Evolutionary conservation across 2,113 vertebrate species (phyloP), one percentile per base, ranked within the genome.

Genomic region (Monopterus albus): DNA sequence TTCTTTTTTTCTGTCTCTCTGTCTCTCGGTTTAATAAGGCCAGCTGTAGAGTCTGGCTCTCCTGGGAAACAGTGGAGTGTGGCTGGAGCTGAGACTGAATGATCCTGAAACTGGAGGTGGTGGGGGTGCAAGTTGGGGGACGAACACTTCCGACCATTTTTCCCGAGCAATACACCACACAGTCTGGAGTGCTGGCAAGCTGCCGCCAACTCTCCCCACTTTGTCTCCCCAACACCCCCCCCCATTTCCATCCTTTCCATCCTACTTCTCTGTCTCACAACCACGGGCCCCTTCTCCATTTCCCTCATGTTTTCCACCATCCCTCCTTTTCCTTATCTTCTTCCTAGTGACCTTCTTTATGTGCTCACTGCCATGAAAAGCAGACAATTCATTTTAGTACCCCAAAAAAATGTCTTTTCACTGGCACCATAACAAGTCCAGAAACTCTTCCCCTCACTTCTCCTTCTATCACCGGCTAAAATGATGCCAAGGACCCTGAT

Each of bases 1-100:
- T 58, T 84, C 82, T 87, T 88, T 90, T 89, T 87, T 90, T 83
- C 80, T 90, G 80, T 89, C 84, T 66, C 82, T 75, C 86, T 78
- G 81, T 88, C 88, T 81, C 75, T 83, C 49, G 13, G 82, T 91
- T 91, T 90, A 91, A 91, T 90, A 89, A 87, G 85, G 87, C 86
- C 88, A 91, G 90, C 89, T 92, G 89, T 91, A 91, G 88, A 86
- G 84, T 85, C 87, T 86, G 85, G 77, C 78, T 83, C 90, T 88
- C 88, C 50, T 60, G 88, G 89, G 90, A 88, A 87, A 83, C 81
- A 83, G 82, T 45, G 72, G 88, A 92, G 89, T 90, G 89, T 90
- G 91, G 88, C 89, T 86, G 82, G 89, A 87, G 82, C 82, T 81
- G 58, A 72, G 82, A 71, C 89, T 80, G 86, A 87, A 82, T 81